phyloP scores from a whole-genome alignment of 2,113 vertebrate species.

The Scalopus aquaticus region DNA sequence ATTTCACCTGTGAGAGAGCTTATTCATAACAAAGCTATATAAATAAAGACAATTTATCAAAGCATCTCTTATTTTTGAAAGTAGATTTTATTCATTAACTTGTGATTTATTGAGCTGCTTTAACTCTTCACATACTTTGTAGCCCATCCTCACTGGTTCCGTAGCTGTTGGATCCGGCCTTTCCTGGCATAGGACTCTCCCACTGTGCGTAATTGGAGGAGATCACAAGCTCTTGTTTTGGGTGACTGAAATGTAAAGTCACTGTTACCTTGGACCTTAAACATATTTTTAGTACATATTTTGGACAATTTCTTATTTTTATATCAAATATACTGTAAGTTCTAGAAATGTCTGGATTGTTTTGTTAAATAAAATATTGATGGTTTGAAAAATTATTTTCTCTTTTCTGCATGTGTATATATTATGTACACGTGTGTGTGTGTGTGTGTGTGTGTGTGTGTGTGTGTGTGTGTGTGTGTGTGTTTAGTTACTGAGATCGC shows the following conservation, averaged over 20 bases:
- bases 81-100: neutral
- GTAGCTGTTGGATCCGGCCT: constrained; percentile 92
- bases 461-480: neutral
- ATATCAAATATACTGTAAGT: constrained; percentile 58
- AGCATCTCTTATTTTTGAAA: neutral
- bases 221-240: constrained; percentile 96
- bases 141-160: constrained; percentile 93
- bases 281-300: constrained; percentile 65
- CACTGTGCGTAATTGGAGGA: constrained; percentile 93
- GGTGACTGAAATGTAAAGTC: constrained; percentile 94
- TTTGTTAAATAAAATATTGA: constrained; percentile 70
- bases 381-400: constrained; percentile 53
- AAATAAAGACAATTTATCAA: neutral
- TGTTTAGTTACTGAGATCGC: neutral
- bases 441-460: neutral
- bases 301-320: constrained; percentile 75
- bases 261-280: constrained; percentile 35
- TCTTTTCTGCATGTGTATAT: neutral
- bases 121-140: constrained; percentile 62
- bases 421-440: too few species aligned
- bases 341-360: constrained; percentile 43
- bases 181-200: constrained; percentile 96
- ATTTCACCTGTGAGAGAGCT: neutral
- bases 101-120: neutral
- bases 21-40: constrained; percentile 29